Evolutionary conservation across 1,140 invertebrate genomes (phyloP).

Genomic region (Tetragnatha versicolor): DNA sequence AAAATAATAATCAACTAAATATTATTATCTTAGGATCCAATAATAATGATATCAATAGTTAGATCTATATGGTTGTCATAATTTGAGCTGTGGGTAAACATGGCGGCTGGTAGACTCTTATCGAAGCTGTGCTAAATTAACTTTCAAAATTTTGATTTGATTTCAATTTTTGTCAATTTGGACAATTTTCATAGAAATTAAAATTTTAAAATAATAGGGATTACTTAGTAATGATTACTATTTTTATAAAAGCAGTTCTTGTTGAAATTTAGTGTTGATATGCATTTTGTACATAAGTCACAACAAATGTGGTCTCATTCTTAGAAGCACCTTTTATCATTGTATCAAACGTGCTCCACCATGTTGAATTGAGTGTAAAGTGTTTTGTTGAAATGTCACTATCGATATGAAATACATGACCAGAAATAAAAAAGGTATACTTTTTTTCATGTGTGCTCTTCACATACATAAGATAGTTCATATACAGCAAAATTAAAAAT

Average conservation of each 20-base stretch:
- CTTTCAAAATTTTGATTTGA: not conserved
- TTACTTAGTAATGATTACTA: conserved; percentile 33
- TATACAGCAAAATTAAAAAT: conserved; percentile 18
- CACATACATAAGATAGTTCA: not conserved
- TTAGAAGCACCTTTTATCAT: conserved; percentile 49
- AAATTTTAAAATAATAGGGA: no score
- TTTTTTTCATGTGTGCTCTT: conserved; percentile 19
- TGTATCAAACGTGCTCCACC: conserved; percentile 33
- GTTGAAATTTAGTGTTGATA: conserved; percentile 15
- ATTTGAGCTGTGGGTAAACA: no score
- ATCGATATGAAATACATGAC: conserved; percentile 33
- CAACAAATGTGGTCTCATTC: conserved; percentile 27
- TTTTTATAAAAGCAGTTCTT: conserved; percentile 42
- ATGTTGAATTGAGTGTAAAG: conserved; percentile 36
- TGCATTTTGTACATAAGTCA: conserved; percentile 47
- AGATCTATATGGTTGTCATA: no score
- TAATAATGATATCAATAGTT: no score
- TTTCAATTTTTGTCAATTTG: not conserved
- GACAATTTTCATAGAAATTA: not conserved
- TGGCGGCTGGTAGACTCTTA: no score
- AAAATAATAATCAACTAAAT: no score
- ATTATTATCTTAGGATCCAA: no score
- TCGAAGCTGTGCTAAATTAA: no score
- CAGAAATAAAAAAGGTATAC: conserved; percentile 50
- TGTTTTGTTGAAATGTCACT: conserved; percentile 33